phyloP scores from a whole-genome alignment of 2,888 invertebrate genomes.

The Meiosimyza platycephala region DNA sequence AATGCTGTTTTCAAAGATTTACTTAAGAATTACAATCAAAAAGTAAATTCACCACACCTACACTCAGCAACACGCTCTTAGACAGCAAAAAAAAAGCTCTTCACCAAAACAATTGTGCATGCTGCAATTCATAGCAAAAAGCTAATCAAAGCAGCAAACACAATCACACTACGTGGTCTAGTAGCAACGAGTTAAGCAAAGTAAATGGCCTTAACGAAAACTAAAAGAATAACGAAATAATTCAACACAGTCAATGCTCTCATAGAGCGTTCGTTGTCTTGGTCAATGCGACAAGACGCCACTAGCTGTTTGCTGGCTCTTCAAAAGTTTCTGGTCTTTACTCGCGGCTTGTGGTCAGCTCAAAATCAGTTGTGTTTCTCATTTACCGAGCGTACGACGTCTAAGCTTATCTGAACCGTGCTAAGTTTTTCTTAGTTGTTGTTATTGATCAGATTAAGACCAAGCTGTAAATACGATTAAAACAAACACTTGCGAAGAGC shows the following conservation, averaged over 20 bases:
- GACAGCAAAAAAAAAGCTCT: too few species aligned
- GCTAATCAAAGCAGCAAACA: too few species aligned
- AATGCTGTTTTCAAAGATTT: too few species aligned
- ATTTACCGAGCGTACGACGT: constrained; percentile 17
- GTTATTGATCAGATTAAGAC: too few species aligned
- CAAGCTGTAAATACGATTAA: neutral
- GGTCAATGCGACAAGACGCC: too few species aligned
- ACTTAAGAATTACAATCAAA: too few species aligned
- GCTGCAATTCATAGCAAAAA: neutral
- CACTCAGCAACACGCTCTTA: too few species aligned
- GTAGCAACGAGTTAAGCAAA: constrained; percentile 5
- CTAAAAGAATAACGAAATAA: constrained; percentile 15
- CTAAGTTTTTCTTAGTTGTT: too few species aligned
- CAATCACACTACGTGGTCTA: neutral
- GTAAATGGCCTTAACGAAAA: constrained; percentile 8
- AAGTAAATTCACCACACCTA: too few species aligned
- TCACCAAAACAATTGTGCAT: too few species aligned
- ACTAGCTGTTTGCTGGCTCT: neutral
- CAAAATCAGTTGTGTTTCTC: constrained; percentile 21
- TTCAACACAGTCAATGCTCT: constrained; percentile 2
- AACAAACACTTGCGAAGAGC: neutral
- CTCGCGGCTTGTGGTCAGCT: neutral
- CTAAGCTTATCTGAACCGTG: neutral
- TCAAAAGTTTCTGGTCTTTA: constrained; percentile 13
- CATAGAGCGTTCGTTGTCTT: constrained; percentile 1